phyloP scores from a whole-genome alignment of 1,140 invertebrate species.

The Pseudomyrmex gracilis region DNA sequence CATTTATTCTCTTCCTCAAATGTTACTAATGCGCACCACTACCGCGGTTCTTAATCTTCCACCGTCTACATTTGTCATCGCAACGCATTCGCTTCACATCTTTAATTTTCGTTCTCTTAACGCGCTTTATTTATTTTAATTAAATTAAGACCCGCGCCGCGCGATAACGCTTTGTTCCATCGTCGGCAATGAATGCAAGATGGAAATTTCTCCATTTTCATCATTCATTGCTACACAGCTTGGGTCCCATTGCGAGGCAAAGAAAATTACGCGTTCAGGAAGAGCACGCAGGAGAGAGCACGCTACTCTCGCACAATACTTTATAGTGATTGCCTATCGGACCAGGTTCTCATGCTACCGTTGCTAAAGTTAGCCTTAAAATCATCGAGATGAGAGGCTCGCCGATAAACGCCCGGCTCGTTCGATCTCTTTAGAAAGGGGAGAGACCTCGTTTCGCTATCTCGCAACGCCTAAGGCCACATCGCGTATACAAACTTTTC shows the following conservation, averaged over 20 bases:
- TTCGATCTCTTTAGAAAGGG: conserved; percentile 61
- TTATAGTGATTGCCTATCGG: conserved; percentile 51
- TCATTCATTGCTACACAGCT: conserved; percentile 8
- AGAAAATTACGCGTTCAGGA: not conserved
- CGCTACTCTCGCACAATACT: conserved; percentile 31
- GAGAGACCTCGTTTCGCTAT: conserved; percentile 45
- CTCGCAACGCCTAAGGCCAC: conserved; percentile 53
- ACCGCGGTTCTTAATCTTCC: not conserved
- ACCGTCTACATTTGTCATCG: not conserved
- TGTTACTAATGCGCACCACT: not conserved
- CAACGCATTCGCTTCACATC: no score
- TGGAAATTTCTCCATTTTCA: not conserved
- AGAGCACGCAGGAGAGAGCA: not conserved
- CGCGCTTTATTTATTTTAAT: no score
- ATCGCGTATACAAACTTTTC: conserved; percentile 67
- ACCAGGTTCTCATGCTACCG: not conserved
- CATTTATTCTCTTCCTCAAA: conserved; percentile 38
- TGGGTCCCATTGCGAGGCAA: not conserved
- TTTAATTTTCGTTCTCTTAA: no score
- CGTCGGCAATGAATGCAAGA: not conserved
- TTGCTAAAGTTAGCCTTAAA: conserved; percentile 49
- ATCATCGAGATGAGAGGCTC: conserved; percentile 44
- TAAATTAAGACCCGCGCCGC: not conserved
- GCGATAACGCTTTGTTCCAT: not conserved
- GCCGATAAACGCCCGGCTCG: conserved; percentile 26